Evolutionary conservation across 1,140 invertebrate species (phyloP).

Genomic region (Pogonognathellus flavescens): DNA sequence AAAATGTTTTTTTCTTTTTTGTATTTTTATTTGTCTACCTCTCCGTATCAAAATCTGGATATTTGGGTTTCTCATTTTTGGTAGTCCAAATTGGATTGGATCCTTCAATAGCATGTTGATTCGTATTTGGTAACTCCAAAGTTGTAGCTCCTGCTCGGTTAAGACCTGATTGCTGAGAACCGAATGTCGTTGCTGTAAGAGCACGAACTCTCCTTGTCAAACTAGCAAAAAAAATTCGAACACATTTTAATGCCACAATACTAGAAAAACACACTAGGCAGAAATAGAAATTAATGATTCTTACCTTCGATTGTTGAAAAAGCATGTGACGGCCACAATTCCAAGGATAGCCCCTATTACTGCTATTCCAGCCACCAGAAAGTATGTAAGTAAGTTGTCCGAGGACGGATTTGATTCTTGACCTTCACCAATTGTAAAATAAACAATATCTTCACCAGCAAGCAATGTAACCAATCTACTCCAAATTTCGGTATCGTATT

Average conservation of each 20-base stretch:
- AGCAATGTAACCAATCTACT: not conserved
- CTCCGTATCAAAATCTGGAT: conserved; percentile 65
- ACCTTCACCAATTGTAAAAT: not conserved
- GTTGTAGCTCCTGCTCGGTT: conserved; percentile 71
- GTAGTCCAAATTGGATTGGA: conserved; percentile 77
- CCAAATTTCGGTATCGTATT: not conserved
- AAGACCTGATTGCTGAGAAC: conserved; percentile 75
- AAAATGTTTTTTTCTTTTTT: too few relatives aligned
- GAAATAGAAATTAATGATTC: conserved; percentile 3
- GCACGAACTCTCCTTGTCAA: conserved; percentile 74
- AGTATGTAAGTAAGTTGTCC: conserved; percentile 41
- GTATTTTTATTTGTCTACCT: conserved; percentile 55
- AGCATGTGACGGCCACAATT: conserved; percentile 53
- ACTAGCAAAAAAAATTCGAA: conserved; percentile 67
- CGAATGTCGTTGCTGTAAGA: conserved; percentile 75
- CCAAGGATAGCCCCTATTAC: conserved; percentile 31
- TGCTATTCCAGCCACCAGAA: conserved; percentile 32
- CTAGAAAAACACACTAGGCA: not conserved
- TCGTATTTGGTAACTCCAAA: conserved; percentile 76
- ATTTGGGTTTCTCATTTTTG: conserved; percentile 69
- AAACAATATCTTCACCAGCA: not conserved
- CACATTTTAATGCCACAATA: too few relatives aligned
- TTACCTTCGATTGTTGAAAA: conserved; percentile 61
- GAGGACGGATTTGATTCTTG: not conserved
- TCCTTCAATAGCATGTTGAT: conserved; percentile 78